Evolutionary conservation across 2,797 vertebrate species (phyloP).

Genomic region (Platyrinchus mystaceus): DNA sequence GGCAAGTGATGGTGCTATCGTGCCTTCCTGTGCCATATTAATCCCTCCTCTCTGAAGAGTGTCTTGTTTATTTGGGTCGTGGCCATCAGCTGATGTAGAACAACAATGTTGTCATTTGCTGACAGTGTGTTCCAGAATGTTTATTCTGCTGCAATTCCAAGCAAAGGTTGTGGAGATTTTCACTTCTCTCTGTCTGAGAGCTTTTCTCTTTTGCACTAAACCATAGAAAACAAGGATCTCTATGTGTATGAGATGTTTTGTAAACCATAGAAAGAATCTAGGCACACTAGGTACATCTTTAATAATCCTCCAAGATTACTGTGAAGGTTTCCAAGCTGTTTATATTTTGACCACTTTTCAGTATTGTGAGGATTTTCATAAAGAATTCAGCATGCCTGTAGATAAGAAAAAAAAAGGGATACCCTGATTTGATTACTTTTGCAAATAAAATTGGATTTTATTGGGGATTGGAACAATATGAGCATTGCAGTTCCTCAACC

Average conservation of each 20-base stretch:
- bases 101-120: neutral
- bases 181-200: neutral
- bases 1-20: no score
- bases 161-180: neutral
- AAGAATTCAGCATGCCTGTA: neutral
- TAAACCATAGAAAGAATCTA: neutral
- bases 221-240: neutral
- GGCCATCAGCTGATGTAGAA: neutral
- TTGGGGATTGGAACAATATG: no score
- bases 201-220: neutral
- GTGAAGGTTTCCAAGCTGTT: neutral
- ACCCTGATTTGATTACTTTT: neutral
- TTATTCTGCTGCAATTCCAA: neutral
- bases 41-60: neutral
- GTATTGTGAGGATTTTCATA: neutral
- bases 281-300: neutral
- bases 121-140: neutral
- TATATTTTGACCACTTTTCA: neutral
- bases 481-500: neutral
- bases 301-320: neutral
- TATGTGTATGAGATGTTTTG: rapidly evolving
- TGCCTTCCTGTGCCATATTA: neutral
- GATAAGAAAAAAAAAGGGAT: neutral
- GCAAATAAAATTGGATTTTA: no score
- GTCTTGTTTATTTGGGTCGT: neutral